Base-by-base conservation (phyloP, 2,113 vertebrate species). In the Hemiprocne comata region DNA sequence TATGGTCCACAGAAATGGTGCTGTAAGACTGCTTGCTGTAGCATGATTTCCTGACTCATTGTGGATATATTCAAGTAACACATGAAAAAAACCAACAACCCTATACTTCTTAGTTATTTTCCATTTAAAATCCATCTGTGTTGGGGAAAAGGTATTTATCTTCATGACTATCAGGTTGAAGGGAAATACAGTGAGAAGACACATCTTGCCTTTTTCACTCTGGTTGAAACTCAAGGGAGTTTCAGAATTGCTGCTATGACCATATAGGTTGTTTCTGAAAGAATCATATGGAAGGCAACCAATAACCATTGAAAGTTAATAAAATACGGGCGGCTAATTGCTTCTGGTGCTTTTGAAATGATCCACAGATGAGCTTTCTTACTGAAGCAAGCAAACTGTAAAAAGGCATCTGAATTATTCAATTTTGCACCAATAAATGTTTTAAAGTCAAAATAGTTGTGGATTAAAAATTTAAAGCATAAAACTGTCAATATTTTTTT, bases 71-170 rank as follows among this genome's bases (percentile, higher is more conserved):
- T 44, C 42, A 67, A 54, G n/a, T 36, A 74, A 46, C 4, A 19
- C 17, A 20, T 20, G 17, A 20, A 75, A 62, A 57, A 31, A 6
- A 0, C 0, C 12, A 42, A 42, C 40, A 42, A 42, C 4, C 2
- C 3, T 15, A 34, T 15, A 23, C 3, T 54, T 46, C 20, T n/a
- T 24, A 38, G 13, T 36, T 72, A 65, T 42, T 77, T 89, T 86
- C 23, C 10, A 67, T 64, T 66, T 42, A 46, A 78, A 89, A 71
- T 7, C 46, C 64, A 10, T 71, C 74, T 64, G 12, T 46, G 7
- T 15, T 25, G n/a, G 13, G 20, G 15, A 66, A 89, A 77, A 65
- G 3, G 5, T 54, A 70, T 73, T 69, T 82, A 55, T 38, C 21
- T 29, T 38, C 38, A 57, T 20, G 65, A 54, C 28, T 11, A 29